Evolutionary conservation across 2,113 vertebrate species (phyloP), one percentile per base, ranked within the genome.

Genomic region (Sander lucioperca): DNA sequence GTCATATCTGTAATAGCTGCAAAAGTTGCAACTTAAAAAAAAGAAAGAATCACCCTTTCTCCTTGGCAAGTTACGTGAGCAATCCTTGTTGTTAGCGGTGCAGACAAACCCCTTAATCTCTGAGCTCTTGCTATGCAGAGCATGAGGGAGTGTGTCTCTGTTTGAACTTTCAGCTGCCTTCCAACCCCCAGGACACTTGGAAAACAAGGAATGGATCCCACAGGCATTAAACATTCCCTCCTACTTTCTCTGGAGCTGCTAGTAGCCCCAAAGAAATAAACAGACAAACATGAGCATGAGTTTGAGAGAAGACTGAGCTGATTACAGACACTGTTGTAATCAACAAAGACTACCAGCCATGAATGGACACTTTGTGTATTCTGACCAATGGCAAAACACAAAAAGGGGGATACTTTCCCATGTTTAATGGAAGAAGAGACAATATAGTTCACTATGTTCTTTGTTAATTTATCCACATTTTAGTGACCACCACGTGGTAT

Each of bases 141-240:
- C 89, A 85, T 92, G 86, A 92, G 86, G 89, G 81, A 89, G 91
- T 90, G 90, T 87, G 90, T 90, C 82, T 93, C 80, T 92, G 91
- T 94, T 91, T 93, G 90, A 95, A 94, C 91, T 91, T 91, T 91
- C 88, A 92, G 93, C 90, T 92, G 93, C 89, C 83, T 94, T 92
- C 91, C 90, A 86, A 93, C 88, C 88, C 90, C 88, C 51, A 53
- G 93, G 93, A 94, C 83, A 86, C 81, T 82, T 47, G 90, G 84
- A 95, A 96, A 95, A 94, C 88, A 93, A 92, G 94, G 93, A 94
- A 69, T 74, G 91, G 93, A 94, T 88, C 90, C 88, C 83, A 87
- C 66, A 80, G 74, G 87, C 68, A 76, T 83, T 86, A 51, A 82
- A 79, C 87, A 90, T 88, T 51, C 87, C 91, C 86, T 80, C 69